phyloP scores from a whole-genome alignment of 2,113 vertebrate species.

The Carassius auratus region DNA sequence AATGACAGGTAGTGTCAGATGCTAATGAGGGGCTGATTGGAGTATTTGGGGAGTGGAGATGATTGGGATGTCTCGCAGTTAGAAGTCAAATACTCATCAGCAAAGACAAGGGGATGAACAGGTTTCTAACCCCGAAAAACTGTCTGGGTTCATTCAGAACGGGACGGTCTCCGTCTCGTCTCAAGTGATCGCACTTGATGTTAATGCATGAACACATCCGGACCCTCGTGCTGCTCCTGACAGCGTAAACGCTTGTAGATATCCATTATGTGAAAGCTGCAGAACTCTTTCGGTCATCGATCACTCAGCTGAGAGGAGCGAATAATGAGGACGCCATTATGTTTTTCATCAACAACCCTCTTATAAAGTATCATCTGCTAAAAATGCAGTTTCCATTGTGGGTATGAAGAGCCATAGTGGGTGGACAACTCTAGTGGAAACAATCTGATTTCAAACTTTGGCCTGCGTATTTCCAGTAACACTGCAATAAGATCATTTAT shows the following conservation, averaged over 20 bases:
- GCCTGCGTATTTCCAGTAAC: neutral
- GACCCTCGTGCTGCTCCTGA: neutral
- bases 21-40: conserved; percentile 67
- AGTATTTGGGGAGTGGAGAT: conserved; percentile 61
- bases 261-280: neutral
- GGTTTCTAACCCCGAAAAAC: conserved; percentile 45
- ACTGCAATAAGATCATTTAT: conserved; percentile 25
- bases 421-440: conserved; percentile 34
- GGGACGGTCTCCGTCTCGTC: conserved; percentile 18
- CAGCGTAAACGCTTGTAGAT: conserved; percentile 6
- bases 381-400: neutral
- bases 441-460: conserved; percentile 10
- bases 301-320: neutral
- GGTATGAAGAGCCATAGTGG: conserved; percentile 15
- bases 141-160: conserved; percentile 31
- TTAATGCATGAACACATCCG: conserved; percentile 36
- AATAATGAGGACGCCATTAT: conserved; percentile 24
- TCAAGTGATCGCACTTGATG: neutral
- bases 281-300: conserved; percentile 18
- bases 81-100: conserved; percentile 65
- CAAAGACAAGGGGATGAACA: conserved; percentile 53
- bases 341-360: conserved; percentile 37
- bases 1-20: conserved; percentile 66
- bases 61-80: conserved; percentile 60
- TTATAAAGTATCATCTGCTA: conserved; percentile 19